Evolutionary conservation across 2,797 vertebrate genomes (phyloP), one percentile per base, ranked within the genome.

Genomic region (Novumbra hubbsi): DNA sequence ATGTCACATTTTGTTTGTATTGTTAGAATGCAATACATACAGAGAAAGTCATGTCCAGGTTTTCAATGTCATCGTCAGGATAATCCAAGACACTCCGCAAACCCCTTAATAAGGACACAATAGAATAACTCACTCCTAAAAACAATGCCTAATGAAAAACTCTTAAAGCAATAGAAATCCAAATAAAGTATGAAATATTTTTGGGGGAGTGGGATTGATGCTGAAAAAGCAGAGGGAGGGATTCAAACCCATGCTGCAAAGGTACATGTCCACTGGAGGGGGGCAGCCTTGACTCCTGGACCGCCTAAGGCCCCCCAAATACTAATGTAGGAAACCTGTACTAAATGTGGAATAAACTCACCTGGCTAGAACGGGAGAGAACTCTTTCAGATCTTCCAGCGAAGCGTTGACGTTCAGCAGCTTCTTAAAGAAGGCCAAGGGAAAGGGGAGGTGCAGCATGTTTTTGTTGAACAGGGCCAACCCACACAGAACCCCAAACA

Each of bases 401-500:
- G 94, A 93, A 41, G 95, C 92, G 76, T 94, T 95, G 87, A 94
- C 89, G 82, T 92, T 86, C 64, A 96, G 85, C 70, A 99, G 92
- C 87, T 98, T 99, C 91, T 98, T 98, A 87, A 96, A 99, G 81
- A 99, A 92, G 77, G 92, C 96, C 90, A 95, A 88, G 52, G 97
- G 96, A 87, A 99, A 96, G 27, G 93, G 94, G 84, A 99, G 92
- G 88, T 96, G 86, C 88, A 98, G 89, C 71, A 97, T 95, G 87
- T 93, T 95, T 88, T 94, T 92, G 90, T 98, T 97, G 91, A 96
- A 96, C 85, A 99, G 94, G 78, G 96, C 97, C 91, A 99, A 88
- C 55, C 97, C 97, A 87, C 97, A 98, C 80, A 99, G 91, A 81
- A 97, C 84, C 74, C 98, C 97, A 87, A 99, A 96, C 86, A 97